Base-by-base conservation (phyloP, 37 sponge, comb jelly and placozoan genomes). In the Spongilla lacustris region DNA sequence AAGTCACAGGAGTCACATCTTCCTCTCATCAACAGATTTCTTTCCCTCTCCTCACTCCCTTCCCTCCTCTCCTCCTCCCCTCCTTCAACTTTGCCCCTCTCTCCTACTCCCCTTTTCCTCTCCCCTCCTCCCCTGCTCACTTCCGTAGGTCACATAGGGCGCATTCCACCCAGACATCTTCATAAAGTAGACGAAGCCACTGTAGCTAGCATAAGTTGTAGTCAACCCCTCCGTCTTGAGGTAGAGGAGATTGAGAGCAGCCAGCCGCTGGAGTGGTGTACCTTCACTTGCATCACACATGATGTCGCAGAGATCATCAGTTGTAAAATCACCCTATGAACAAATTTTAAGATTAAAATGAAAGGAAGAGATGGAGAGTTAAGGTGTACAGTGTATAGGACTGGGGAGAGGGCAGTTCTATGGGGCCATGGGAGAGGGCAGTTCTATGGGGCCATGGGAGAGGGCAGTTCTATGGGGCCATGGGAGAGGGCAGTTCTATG, bases 241-340 rank as follows among this genome's bases (percentile, higher is more conserved):
- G 19, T 84, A 33, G 25, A 37, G 48, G 25, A 27, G 49, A 35
- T 89, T 93, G 50, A 96, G 75, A 10, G 71, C 89, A 69, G 88
- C 88, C 71, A 87, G 86, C 12, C 96, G 83, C 12, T 71, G 78
- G 11, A 95, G 73, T 1, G 79, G 86, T 4, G 69, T 29, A 0
- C 75, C 83, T 22, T 92, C 6, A 21, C 67, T 74, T 8, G 49
- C 66, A 75, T 95, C 84, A 26, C 68, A 50, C 95, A 95, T 95
- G 66, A 95, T 32, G 19, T 38, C 30, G 80, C 95, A 95, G n/a
- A 95, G 73, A 38, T 76, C 82, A 74, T 78, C 86, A 13, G 92
- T 89, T 30, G 93, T 92, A 58, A 83, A 67, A 41, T 75, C 81
- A 28, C 89, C 93, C 87, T 91, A 46, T 2, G 27, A 17, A n/a